phyloP scores from a whole-genome alignment of 2,113 vertebrate species.

The Syrmaticus mikado region DNA sequence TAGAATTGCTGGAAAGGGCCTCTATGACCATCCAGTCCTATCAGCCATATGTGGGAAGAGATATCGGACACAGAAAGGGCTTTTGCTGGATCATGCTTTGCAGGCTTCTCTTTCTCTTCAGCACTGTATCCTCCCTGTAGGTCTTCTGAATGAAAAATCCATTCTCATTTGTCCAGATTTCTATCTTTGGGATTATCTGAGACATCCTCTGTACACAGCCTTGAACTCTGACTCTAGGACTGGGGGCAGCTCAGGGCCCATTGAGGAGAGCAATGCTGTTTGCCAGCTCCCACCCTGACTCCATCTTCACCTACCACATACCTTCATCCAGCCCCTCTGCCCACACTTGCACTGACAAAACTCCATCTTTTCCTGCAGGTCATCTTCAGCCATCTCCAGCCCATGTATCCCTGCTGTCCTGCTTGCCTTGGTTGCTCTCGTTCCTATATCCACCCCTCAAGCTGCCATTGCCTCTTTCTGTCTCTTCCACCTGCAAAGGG shows the following conservation, averaged over 20 bases:
- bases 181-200: background rate
- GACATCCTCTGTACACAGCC: background rate
- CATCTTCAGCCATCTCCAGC: background rate
- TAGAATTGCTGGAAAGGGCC: no score
- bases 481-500: background rate
- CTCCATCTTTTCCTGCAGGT: background rate
- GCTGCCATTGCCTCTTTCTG: background rate
- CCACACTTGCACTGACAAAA: background rate
- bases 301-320: background rate
- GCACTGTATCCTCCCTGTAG: no score
- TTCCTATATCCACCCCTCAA: background rate
- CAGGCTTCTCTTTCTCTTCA: background rate
- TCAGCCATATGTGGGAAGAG: background rate
- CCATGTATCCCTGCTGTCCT: background rate
- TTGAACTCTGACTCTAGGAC: background rate
- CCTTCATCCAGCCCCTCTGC: background rate
- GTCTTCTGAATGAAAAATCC: background rate
- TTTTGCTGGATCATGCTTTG: background rate
- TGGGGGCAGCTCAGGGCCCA: background rate
- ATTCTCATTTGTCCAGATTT: background rate
- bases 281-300: background rate
- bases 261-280: background rate
- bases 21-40: no score
- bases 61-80: rapidly evolving
- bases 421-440: background rate